A percentile compares a stretch with the other conserved stretches of the same genome.
These are phyloP conservation scores for Camelus dromedarius DNA, from an alignment of 2,113 vertebrate genomes.

Conservation along the genomic window DNA sequence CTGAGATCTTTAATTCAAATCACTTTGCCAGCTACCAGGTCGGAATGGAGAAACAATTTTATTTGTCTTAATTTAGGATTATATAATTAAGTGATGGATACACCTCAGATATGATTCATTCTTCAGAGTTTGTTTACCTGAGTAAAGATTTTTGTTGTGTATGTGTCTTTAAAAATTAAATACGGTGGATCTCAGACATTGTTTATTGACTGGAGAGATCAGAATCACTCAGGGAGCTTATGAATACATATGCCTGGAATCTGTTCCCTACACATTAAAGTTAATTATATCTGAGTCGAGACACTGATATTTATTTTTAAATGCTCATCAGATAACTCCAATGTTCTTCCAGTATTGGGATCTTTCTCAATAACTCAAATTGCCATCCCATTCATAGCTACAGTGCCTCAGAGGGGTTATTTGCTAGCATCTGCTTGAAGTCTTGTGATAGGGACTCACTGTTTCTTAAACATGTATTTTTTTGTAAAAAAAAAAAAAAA, in stretches of 20 bases:
- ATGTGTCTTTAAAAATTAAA: background rate
- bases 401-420: background rate
- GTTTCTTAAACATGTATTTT: background rate
- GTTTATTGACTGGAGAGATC: background rate
- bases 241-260: background rate
- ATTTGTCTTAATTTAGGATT: background rate
- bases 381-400: background rate
- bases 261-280: background rate
- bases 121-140: background rate
- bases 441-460: background rate
- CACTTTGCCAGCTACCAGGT: background rate
- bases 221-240: background rate
- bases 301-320: background rate
- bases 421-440: background rate
- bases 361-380: background rate
- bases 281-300: background rate
- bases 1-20: background rate
- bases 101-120: background rate
- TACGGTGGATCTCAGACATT: background rate
- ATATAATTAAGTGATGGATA: background rate
- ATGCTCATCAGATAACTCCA: background rate
- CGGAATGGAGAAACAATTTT: background rate
- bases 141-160: background rate
- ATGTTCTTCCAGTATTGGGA: too few species aligned
- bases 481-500: background rate